Evolutionary conservation across 2,888 invertebrate species (phyloP).

Genomic region (Hetaerina titia): DNA sequence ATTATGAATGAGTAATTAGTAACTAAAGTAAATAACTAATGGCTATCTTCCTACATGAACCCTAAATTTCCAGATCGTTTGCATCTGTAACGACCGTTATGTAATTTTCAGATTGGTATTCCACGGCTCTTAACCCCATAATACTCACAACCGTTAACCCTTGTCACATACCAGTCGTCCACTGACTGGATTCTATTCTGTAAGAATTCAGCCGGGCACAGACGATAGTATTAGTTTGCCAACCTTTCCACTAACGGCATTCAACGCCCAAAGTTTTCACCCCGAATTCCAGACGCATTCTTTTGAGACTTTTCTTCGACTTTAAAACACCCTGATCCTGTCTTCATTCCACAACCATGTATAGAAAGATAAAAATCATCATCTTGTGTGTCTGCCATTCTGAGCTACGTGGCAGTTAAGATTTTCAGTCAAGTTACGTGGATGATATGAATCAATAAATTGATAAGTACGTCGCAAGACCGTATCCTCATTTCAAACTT

Average conservation of each 20-base stretch:
- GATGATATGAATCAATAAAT: too few relatives aligned
- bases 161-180: background rate
- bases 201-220: too few relatives aligned
- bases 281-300: slow-evolving; percentile 17
- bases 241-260: background rate
- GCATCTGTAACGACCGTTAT: too few relatives aligned
- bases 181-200: too few relatives aligned
- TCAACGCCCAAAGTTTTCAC: background rate
- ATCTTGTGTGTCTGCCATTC: background rate
- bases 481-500: too few relatives aligned
- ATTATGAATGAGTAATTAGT: too few relatives aligned
- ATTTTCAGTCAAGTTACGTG: too few relatives aligned
- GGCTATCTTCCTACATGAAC: too few relatives aligned
- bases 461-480: too few relatives aligned
- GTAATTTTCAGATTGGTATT: background rate
- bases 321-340: background rate
- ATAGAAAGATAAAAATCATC: background rate
- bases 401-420: too few relatives aligned
- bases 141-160: background rate
- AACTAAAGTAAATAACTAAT: too few relatives aligned
- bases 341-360: background rate
- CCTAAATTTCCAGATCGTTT: too few relatives aligned
- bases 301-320: background rate
- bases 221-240: background rate
- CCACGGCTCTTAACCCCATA: background rate